Evolutionary conservation across 2,113 vertebrate genomes (phyloP), one percentile per base, ranked within the genome.

Genomic region (Globicephala melas): DNA sequence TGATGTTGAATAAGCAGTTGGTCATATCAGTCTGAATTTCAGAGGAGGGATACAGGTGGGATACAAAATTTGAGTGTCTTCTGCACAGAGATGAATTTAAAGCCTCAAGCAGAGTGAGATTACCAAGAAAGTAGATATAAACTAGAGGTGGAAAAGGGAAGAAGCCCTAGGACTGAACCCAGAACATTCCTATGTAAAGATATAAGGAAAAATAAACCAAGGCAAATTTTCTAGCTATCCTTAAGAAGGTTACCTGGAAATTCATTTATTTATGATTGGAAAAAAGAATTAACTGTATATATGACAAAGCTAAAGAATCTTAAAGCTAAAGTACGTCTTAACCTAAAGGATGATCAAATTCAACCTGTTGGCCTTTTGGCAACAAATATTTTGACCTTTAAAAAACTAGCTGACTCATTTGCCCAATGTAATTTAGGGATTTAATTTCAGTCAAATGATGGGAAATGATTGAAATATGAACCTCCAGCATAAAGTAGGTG

Each of bases 361-460:
- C 53, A 88, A 25, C 55, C 14, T 53, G 23, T 47, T 91, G 44
- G 21, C 17, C 26, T 53, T 95, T 83, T 58, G 33, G 8, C 44
- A 79, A 55, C 18, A 65, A 84, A 84, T 84, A 92, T 7, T 13
- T 71, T 71, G 68, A 68, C 62, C 55, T 86, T 71, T 68, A 47
- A 95, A 92, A 93, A 67, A 38, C 60, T 79, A 93, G 25, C 13
- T 71, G 41, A 68, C 9, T 91, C 73, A 91, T 58, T 77, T 25
- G 38, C 55, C 50, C 28, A 63, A 62, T 84, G 71, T 55, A 58
- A 70, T 58, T 89, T 92, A 84, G 4, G 6, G 55, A 26, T 92
- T 96, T 95, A 90, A 91, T 71, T 82, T 77, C 62, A 74, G 71
- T 26, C 10, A 71, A 91, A 77, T 91, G 38, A 82, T 50, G 25